Percentiles rank a stretch among this genome's conserved stretches.
Evolutionary conservation across 1,140 invertebrate species (phyloP).

Genomic region (Cydia splendana): DNA sequence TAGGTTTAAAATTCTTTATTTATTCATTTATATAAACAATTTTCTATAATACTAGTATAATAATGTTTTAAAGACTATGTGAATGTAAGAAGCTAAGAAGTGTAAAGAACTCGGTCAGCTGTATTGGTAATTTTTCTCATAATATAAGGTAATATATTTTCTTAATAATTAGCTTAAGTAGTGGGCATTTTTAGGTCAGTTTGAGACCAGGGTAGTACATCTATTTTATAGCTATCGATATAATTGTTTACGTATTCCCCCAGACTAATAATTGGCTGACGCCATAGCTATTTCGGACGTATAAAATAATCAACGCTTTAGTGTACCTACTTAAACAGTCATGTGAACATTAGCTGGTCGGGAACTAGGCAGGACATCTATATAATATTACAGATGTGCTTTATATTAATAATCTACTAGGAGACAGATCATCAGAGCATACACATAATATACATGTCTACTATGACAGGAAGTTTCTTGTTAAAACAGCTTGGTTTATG

Average conservation of each 20-base stretch:
- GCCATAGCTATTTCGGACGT: constrained; percentile 29
- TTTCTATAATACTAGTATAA: too few species aligned
- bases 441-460: not conserved
- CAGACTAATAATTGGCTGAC: constrained; percentile 16
- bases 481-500: not conserved
- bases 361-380: too few species aligned
- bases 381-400: too few species aligned
- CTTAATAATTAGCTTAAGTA: not conserved
- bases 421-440: too few species aligned
- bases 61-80: not conserved
- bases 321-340: not conserved
- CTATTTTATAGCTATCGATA: not conserved
- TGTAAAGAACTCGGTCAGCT: not conserved
- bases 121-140: constrained; percentile 7
- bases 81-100: not conserved
- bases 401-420: too few species aligned
- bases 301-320: constrained; percentile 18
- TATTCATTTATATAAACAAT: not conserved
- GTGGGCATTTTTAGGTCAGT: not conserved
- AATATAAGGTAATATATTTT: constrained; percentile 10
- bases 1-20: not conserved
- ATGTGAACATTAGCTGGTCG: not conserved
- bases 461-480: constrained; percentile 3
- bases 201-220: not conserved
- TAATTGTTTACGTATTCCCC: not conserved